Base-by-base conservation (phyloP, 2,113 vertebrate species). In the Gavialis gangeticus region DNA sequence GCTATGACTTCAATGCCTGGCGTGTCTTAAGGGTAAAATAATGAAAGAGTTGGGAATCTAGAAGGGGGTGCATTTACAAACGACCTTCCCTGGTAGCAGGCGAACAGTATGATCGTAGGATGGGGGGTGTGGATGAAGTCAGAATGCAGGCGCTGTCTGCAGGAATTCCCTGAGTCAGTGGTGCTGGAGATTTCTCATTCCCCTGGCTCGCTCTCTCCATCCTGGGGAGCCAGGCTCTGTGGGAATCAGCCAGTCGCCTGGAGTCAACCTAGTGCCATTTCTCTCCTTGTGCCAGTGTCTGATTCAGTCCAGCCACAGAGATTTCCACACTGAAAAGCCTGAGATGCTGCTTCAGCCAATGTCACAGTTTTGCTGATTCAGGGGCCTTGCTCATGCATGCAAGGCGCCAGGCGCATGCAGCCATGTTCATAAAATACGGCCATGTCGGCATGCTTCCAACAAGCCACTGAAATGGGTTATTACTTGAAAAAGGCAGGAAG, bases 11-110 rank as follows among this genome's bases (percentile, higher is more conserved):
- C 59, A 78, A 64, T 0, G 0, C 73, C 77, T 80, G 56, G 25
- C 16, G 24, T 3, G 0, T 56, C 66, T 30, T 1, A 0, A 78
- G 34, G 58, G 8, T 46, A 46, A 46, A 46, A 24, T 24, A 73
- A 22, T 37, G 34, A 21, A 73, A 25, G 46, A 14, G 19, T 46
- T 73, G 21, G 34, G 69, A 15, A 22, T 24, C 34, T 46, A 73
- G 34, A 73, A 46, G 22, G 12, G 34, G 21, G 69, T 73, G 34
- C 46, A 12, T 46, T 46, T 73, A 73, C 13, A 73, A 46, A 37
- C 24, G 24, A 34, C 34, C 69, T 46, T 73, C 69, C 46, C 34
- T 37, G 15, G 69, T 7, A 37, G 34, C 25, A 22, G 21, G 12
- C 7, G 69, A 73, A 25, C 34, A 73, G 4, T 11, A 22, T 73